A percentile compares a stretch with the other conserved stretches of the same genome.
Evolutionary conservation across 2,888 invertebrate species (phyloP).

Genomic region (Alcis repandata): DNA sequence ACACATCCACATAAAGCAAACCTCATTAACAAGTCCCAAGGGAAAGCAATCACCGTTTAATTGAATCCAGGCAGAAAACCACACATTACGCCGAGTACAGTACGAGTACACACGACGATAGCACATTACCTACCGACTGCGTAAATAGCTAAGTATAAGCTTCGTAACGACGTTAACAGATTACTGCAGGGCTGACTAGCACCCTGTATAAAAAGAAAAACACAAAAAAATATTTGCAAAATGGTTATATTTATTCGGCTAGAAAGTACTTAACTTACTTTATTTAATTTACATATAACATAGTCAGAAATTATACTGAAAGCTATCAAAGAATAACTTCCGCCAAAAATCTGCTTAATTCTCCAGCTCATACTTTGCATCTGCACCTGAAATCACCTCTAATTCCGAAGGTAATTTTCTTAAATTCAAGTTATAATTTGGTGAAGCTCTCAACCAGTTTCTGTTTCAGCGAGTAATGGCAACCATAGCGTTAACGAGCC

Average conservation of each 20-base stretch:
- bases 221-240: background rate
- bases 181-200: no score
- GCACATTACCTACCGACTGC: no score
- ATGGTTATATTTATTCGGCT: no score
- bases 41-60: background rate
- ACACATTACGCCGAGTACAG: background rate
- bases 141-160: no score
- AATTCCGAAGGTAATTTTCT: conserved; percentile 15
- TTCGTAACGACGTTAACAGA: no score
- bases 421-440: conserved; percentile 14
- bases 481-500: conserved; percentile 31
- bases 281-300: no score
- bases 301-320: no score
- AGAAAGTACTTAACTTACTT: no score
- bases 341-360: background rate
- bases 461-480: conserved; percentile 27
- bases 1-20: background rate
- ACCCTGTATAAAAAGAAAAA: no score
- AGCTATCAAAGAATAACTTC: background rate
- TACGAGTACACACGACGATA: background rate
- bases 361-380: background rate
- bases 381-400: background rate
- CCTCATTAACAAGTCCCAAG: background rate
- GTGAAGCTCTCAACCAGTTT: conserved; percentile 13
- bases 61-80: background rate